phyloP scores from a whole-genome alignment of 1,140 invertebrate genomes.

The Brachionus plicatilis region DNA sequence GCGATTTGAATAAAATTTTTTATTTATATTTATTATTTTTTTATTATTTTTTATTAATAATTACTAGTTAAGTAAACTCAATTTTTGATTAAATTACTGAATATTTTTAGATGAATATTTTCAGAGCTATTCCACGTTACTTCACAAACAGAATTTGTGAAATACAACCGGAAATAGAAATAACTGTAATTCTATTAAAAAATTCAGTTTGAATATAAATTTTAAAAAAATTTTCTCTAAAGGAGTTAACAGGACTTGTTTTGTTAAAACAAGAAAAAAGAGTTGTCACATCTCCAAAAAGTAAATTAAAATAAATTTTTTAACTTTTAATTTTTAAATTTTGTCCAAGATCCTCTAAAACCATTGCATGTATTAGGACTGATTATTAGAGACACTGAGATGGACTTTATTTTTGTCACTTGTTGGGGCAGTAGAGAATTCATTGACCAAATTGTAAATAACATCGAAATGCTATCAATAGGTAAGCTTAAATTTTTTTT shows the following conservation, averaged over 20 bases:
- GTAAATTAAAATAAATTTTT: not conserved
- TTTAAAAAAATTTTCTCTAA: not conserved
- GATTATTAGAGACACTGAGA: not conserved
- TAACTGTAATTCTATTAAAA: not conserved
- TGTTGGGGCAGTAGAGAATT: constrained; percentile 14
- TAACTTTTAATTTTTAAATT: not conserved
- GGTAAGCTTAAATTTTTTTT: not conserved
- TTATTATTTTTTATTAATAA: too few species aligned
- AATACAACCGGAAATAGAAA: not conserved
- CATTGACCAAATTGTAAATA: not conserved
- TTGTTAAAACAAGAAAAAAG: constrained; percentile 3
- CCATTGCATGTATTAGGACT: not conserved
- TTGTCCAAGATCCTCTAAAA: not conserved
- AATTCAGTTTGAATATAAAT: not conserved
- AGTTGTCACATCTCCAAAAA: not conserved
- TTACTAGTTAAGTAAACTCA: too few species aligned
- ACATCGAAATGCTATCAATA: not conserved
- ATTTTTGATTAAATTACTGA: too few species aligned
- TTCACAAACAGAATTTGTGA: not conserved
- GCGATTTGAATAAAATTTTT: too few species aligned
- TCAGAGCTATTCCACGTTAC: not conserved
- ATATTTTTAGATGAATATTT: not conserved
- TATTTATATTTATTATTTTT: too few species aligned
- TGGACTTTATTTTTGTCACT: constrained; percentile 15
- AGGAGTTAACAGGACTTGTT: not conserved